These are phyloP conservation scores for Drosophila nigromelanica DNA, from an alignment of 1,140 invertebrate species.

Conservation along the genomic window DNA sequence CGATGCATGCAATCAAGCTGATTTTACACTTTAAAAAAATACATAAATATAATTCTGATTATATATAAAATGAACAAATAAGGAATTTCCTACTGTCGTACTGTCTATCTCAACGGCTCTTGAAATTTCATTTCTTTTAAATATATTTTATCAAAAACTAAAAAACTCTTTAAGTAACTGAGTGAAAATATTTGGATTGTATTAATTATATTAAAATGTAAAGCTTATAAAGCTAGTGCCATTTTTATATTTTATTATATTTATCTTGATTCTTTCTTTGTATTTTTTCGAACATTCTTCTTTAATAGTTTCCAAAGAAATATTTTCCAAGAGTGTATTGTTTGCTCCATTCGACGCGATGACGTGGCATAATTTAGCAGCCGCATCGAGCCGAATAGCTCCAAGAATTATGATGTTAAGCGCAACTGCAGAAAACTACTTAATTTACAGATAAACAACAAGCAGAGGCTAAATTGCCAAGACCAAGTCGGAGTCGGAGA, in stretches of 20 bases:
- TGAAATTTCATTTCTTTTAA: background rate
- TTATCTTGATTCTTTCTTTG: no score
- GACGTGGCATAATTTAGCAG: conserved; percentile 66
- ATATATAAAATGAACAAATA: background rate
- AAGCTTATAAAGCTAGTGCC: no score
- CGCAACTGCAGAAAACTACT: conserved; percentile 63
- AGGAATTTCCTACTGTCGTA: no score
- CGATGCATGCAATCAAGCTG: background rate
- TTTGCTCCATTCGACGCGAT: conserved; percentile 25
- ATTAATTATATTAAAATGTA: no score
- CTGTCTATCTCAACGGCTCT: no score
- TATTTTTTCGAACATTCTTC: background rate
- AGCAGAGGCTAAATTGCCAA: conserved; percentile 60
- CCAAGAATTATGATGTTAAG: conserved; percentile 75
- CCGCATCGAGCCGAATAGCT: conserved; percentile 31
- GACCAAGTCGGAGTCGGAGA: conserved; percentile 19
- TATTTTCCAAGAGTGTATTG: background rate
- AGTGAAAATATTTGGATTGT: no score
- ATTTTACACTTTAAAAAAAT: conserved; percentile 7
- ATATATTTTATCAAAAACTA: background rate
- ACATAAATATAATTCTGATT: background rate
- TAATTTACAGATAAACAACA: conserved; percentile 69
- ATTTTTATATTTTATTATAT: no score
- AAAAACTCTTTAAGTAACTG: background rate
- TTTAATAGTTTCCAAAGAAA: conserved; percentile 11